A percentile compares a stretch with the other conserved stretches of the same genome.
These are phyloP conservation scores for Centropus bengalensis DNA, from an alignment of 2,113 vertebrate genomes.

Conservation along the genomic window DNA sequence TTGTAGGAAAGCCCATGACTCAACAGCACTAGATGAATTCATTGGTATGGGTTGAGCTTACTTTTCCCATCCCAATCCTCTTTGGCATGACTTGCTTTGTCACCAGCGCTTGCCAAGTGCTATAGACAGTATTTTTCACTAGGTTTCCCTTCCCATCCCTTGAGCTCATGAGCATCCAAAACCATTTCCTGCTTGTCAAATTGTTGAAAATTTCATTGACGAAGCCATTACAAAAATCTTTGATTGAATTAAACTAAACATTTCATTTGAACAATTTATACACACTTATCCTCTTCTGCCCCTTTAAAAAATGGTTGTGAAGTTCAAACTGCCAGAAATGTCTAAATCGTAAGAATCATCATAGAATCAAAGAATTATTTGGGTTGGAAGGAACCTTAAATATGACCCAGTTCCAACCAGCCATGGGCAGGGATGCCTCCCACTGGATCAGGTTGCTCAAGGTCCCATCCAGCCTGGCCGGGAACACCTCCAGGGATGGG, in stretches of 20 bases:
- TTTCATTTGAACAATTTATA: neutral
- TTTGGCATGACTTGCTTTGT: neutral
- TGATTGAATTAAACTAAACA: neutral
- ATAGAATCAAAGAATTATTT: too few relatives aligned
- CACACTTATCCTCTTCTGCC: neutral
- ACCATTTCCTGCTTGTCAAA: neutral
- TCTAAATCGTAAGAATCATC: too few relatives aligned
- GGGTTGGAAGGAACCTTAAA: too few relatives aligned
- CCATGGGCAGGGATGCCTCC: too few relatives aligned
- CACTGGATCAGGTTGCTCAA: too few relatives aligned
- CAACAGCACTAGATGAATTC: neutral
- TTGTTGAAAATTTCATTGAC: neutral
- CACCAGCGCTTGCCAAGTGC: neutral
- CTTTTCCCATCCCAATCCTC: neutral
- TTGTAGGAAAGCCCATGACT: neutral
- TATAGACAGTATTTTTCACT: neutral
- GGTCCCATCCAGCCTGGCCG: too few relatives aligned
- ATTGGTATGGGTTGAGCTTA: neutral
- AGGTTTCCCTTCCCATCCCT: neutral
- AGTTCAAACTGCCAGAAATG: too few relatives aligned
- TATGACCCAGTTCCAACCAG: too few relatives aligned
- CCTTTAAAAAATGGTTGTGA: too few relatives aligned
- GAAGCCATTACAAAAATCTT: neutral
- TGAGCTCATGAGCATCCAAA: neutral
- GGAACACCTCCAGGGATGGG: too few relatives aligned